phyloP scores from a whole-genome alignment of 2,113 vertebrate genomes.

The Tachycineta bicolor region DNA sequence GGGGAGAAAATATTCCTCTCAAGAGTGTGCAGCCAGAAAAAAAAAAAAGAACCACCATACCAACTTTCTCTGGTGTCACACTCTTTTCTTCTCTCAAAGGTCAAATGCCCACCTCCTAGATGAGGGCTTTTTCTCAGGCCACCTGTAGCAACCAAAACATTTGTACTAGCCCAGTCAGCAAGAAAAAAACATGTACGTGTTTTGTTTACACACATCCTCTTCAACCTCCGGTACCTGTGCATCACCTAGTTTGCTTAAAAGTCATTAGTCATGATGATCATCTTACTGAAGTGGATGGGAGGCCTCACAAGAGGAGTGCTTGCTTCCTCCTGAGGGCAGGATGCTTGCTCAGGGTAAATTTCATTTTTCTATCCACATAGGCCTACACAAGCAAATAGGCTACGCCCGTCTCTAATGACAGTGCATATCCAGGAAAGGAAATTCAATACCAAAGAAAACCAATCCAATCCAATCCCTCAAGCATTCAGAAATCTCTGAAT shows the following conservation, averaged over 20 bases:
- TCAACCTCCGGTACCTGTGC: background rate
- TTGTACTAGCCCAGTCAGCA: background rate
- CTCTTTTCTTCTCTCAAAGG: background rate
- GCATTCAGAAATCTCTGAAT: background rate
- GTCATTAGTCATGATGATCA: background rate
- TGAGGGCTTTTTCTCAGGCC: background rate
- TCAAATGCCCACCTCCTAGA: background rate
- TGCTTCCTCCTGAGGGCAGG: background rate
- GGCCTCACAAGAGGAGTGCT: background rate
- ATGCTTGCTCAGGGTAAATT: background rate
- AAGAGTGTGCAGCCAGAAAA: background rate
- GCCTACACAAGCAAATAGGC: background rate
- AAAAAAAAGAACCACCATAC: background rate
- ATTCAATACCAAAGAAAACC: background rate
- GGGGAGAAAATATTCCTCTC: slow-evolving; percentile 8
- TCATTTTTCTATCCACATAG: background rate
- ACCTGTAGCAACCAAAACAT: background rate
- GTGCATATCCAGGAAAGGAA: background rate
- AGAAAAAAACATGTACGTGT: background rate
- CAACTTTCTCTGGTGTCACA: background rate
- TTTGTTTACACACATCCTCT: background rate
- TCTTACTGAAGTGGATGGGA: background rate
- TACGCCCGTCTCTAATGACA: background rate
- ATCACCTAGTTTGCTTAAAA: background rate
- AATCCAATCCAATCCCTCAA: background rate